Conservation (phyloP, 1,140 invertebrate genomes). For the Panagrolaimus sp. region DNA sequence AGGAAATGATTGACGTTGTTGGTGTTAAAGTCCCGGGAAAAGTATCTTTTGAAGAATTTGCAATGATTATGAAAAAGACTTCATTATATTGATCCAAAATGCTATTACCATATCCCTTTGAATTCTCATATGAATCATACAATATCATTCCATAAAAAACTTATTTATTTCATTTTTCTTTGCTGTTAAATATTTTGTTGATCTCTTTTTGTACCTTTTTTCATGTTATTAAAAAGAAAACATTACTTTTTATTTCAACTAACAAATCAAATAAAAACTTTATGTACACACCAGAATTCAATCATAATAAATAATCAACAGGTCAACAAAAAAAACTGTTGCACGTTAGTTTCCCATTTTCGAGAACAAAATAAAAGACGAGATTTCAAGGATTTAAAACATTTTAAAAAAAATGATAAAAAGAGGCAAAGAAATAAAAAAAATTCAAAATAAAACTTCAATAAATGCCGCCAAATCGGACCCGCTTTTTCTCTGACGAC, state of each 20-base stretch:
- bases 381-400: too few relatives aligned
- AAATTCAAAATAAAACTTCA: too few relatives aligned
- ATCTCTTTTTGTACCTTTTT: not conserved
- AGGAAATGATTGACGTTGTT: constrained; percentile 36
- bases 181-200: not conserved
- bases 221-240: not conserved
- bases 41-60: constrained; percentile 32
- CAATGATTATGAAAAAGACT: constrained; percentile 40
- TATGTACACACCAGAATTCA: too few relatives aligned
- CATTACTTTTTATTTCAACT: not conserved
- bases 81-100: constrained; percentile 25
- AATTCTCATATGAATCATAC: not conserved
- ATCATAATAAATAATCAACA: too few relatives aligned
- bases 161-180: not conserved
- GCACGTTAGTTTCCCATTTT: too few relatives aligned
- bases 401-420: too few relatives aligned
- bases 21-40: constrained; percentile 23
- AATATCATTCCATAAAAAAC: constrained; percentile 4
- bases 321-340: too few relatives aligned
- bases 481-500: constrained; percentile 30
- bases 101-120: too few relatives aligned
- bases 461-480: constrained; percentile 25
- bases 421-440: too few relatives aligned
- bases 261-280: too few relatives aligned
- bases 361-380: too few relatives aligned